These are phyloP conservation scores for Argynnis bischoffii DNA, from an alignment of 2,888 invertebrate genomes.

Conservation along the genomic window DNA sequence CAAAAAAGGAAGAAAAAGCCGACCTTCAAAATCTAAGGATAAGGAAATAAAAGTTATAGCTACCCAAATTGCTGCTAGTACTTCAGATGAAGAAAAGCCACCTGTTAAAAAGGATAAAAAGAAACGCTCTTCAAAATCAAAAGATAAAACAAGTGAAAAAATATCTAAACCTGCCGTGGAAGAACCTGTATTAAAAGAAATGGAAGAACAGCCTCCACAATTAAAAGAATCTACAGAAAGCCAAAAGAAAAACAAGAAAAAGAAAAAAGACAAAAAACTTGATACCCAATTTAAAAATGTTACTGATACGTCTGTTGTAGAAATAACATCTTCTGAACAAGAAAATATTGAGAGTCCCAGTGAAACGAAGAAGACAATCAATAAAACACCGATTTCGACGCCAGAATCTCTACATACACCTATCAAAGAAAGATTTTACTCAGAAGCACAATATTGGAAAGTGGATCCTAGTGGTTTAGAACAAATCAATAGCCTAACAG, in stretches of 20 bases:
- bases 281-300: conserved; percentile 37
- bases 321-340: conserved; percentile 48
- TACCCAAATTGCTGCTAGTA: conserved; percentile 45
- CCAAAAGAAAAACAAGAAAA: conserved; percentile 65
- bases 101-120: conserved; percentile 64
- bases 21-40: conserved; percentile 68
- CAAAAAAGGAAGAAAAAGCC: conserved; percentile 57
- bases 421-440: conserved; percentile 69
- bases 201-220: conserved; percentile 23
- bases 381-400: conserved; percentile 58
- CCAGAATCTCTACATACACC: conserved; percentile 72
- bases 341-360: conserved; percentile 29
- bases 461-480: conserved; percentile 57
- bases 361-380: conserved; percentile 36
- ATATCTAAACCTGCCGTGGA: conserved; percentile 33
- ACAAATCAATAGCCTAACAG: conserved; percentile 51
- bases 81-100: conserved; percentile 58
- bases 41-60: conserved; percentile 60
- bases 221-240: conserved; percentile 43
- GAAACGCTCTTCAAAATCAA: conserved; percentile 56
- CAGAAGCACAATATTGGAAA: conserved; percentile 77
- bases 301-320: conserved; percentile 44
- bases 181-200: conserved; percentile 35
- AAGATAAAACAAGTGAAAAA: conserved; percentile 47
- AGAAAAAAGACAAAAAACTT: conserved; percentile 60